Evolutionary conservation across 2,888 invertebrate genomes (phyloP), one percentile per base, ranked within the genome.

Genomic region (Chirona hameri): DNA sequence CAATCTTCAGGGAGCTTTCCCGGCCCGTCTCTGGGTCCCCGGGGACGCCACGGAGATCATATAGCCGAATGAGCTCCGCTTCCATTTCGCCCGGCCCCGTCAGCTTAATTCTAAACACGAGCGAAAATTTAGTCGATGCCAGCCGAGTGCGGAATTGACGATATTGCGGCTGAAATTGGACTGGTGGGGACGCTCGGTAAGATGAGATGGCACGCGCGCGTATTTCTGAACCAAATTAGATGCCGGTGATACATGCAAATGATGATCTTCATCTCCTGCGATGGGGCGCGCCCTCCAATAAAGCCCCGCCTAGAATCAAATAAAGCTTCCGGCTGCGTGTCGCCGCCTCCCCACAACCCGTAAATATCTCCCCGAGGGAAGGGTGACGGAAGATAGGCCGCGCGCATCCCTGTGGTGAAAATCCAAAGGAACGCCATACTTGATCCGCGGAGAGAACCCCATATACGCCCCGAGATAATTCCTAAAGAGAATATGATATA

Each of bases 181-280:
- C 76, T 24, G 46, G 46, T 3, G 46, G 76, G 76, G 76, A 76
- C 9, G 9, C 52, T 18, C 24, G 46, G 76, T 9, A 39, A 5
- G 46, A 46, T 76, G 76, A 46, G 76, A 76, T 76, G 46, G 76
- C 27, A 21, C 18, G 18, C 21, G 39, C 21, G 39, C 76, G 76
- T 24, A 76, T 76, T 76, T 76, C 76, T 76, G 24, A 76, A 46
- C 76, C 76, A 76, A 76, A 76, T 76, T 76, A 76, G 76, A 76
- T 76, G 76, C 76, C 24, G 24, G 46, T 76, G 76, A 76, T 76
- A 24, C 76, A 76, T 76, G 76, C 76, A 76, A 76, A 76, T 76
- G 76, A 76, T 76, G 76, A 76, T 76, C 76, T 76, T 76, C 76
- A 76, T 76, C 76, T 76, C 76, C 18, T 24, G 10, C 39, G 21